Evolutionary conservation across 2,797 vertebrate genomes (phyloP), one percentile per base, ranked within the genome.

Genomic region (Peromyscus aztecus): DNA sequence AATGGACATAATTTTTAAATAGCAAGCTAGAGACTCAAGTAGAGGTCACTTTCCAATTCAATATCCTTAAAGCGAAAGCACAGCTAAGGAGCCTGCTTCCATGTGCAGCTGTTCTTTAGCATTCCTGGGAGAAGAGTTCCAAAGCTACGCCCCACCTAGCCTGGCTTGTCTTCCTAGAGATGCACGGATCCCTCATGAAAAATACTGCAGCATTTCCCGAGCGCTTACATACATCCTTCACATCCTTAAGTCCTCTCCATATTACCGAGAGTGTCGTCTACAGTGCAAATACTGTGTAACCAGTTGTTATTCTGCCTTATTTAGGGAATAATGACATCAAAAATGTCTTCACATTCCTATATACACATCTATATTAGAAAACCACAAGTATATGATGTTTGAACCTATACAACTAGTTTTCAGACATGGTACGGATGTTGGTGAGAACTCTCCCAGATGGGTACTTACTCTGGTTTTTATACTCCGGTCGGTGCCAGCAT

Each of bases 401-500:
- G 34, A 80, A 52, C 46, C 40, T 31, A 69, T 19, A 37, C 2
- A 31, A 3, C 85, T 55, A 24, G 31, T 91, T 87, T 43, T 34
- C 7, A 75, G 49, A 78, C 27, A 37, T 23, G 76, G 0, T 67
- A 2, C n/a, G 67, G 89, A 91, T 93, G 63, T 2, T 9, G 9
- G 29, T 8, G 43, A 34, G 46, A 8, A 76, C 12, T 6, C 19
- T 19, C n/a, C 40, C 5, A 71, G 57, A 55, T 3, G 78, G 92
- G 94, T 97, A 99, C 99, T 99, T 97, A 99, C 99, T 71, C 97
- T 96, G 91, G 99, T 99, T 98, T 98, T 98, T 96, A 97, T 77
- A 24, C 98, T 99, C 98, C 98, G 98, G 94, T 99, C 99, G 2
- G 99, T 99, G 98, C 99, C 99, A 95, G 98, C 97, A 93, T 98